Conservation (phyloP, 92 coral and sea anemone genomes). For the Bergia puertoricense region DNA sequence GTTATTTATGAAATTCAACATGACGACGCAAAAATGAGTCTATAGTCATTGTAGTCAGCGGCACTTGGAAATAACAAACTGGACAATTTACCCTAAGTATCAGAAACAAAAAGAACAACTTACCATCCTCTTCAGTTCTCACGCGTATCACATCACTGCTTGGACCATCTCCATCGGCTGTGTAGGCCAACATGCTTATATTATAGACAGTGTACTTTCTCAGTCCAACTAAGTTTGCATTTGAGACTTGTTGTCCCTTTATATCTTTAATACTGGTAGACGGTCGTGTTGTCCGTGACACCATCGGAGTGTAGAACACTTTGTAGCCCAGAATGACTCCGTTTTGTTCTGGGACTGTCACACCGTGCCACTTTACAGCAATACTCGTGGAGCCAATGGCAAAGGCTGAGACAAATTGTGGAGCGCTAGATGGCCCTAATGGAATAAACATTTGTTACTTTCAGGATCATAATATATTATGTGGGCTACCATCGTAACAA, state of each 20-base stretch:
- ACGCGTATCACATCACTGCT: not conserved
- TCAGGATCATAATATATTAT: no score
- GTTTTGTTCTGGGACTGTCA: constrained; percentile 18
- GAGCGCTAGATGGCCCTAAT: not conserved
- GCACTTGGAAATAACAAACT: no score
- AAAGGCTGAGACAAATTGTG: not conserved
- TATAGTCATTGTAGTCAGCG: no score
- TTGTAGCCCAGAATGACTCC: constrained; percentile 46
- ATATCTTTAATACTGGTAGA: not conserved
- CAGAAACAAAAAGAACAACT: not conserved
- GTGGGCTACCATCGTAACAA: no score
- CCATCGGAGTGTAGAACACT: constrained; percentile 18
- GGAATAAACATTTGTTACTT: not conserved
- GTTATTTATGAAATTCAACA: no score
- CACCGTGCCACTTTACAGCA: constrained; percentile 35
- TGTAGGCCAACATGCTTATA: constrained; percentile 21
- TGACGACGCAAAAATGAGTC: no score
- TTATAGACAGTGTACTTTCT: constrained; percentile 15
- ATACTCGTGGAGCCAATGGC: constrained; percentile 40
- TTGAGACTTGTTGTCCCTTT: not conserved
- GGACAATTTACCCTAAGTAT: no score
- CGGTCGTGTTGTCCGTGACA: not conserved
- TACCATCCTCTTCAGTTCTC: constrained; percentile 44
- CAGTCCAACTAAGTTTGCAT: not conserved
- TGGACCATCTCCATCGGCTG: constrained; percentile 48